Conservation (phyloP, 2,797 vertebrate genomes). For the Alauda arvensis region DNA sequence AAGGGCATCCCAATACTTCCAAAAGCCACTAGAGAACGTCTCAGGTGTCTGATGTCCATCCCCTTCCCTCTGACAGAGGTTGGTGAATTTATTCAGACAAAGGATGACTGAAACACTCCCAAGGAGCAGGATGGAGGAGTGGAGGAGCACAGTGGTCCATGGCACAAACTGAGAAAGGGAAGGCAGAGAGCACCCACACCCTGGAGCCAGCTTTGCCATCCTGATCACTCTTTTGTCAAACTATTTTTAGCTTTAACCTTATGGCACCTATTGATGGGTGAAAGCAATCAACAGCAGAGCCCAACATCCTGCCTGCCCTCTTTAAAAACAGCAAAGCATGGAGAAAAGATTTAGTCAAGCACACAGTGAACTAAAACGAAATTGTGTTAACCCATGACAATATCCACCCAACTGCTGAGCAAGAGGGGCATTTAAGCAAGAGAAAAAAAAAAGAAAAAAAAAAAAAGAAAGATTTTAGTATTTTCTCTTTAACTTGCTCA, state of each 20-base stretch:
- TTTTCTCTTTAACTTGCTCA: not conserved
- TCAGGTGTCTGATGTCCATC: rapidly evolving
- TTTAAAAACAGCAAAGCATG: not conserved
- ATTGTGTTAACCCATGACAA: no score
- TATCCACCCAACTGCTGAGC: not conserved
- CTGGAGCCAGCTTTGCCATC: not conserved
- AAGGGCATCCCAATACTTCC: not conserved
- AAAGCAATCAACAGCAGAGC: not conserved
- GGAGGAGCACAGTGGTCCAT: rapidly evolving
- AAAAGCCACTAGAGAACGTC: rapidly evolving
- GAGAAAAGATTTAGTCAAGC: not conserved
- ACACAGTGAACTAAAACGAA: not conserved
- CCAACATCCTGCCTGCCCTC: not conserved
- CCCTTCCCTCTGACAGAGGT: rapidly evolving
- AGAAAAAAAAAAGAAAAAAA: not conserved
- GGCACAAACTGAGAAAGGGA: not conserved
- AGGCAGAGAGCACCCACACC: not conserved
- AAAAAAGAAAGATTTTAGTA: rapidly evolving
- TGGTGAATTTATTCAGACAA: not conserved
- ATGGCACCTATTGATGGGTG: not conserved
- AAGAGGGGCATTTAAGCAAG: not conserved
- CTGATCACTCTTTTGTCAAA: not conserved
- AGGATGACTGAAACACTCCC: rapidly evolving
- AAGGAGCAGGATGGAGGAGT: rapidly evolving
- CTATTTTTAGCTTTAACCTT: conserved; percentile 26